Conservation (phyloP, 2,797 vertebrate genomes). For the Xenentodon cancila region DNA sequence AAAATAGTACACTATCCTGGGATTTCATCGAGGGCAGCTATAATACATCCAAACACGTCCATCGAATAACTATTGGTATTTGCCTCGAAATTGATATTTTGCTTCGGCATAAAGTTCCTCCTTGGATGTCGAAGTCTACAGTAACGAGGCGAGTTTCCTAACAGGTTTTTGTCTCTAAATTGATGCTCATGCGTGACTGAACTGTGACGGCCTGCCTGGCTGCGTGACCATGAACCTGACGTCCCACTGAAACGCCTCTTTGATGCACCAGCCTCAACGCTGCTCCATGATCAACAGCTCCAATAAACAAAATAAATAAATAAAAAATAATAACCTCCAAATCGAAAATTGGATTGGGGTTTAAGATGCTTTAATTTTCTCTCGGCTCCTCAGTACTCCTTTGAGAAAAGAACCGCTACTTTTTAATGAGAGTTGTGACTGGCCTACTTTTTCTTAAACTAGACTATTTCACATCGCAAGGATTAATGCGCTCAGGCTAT, state of each 20-base stretch:
- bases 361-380: slow-evolving; percentile 41
- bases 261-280: no score
- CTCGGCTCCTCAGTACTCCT: slow-evolving; percentile 28
- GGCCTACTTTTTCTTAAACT: slow-evolving; percentile 71
- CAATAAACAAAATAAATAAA: neutral
- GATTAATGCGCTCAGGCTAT: slow-evolving; percentile 38
- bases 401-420: slow-evolving; percentile 49
- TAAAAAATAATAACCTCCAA: neutral
- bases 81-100: no score
- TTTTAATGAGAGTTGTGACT: slow-evolving; percentile 73
- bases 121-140: no score
- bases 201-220: slow-evolving; percentile 7
- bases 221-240: slow-evolving; percentile 21
- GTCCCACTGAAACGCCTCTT: no score
- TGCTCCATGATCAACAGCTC: slow-evolving; percentile 24
- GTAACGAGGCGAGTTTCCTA: no score
- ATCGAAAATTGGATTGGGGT: slow-evolving; percentile 27
- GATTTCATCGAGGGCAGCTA: no score
- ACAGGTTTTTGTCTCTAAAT: no score
- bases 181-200: no score
- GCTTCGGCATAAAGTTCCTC: no score
- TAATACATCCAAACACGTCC: no score
- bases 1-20: no score
- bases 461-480: slow-evolving; percentile 41
- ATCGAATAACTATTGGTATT: no score